Evolutionary conservation across 1,140 invertebrate species (phyloP), one percentile per base, ranked within the genome.

Genomic region (Drosophila willistoni): DNA sequence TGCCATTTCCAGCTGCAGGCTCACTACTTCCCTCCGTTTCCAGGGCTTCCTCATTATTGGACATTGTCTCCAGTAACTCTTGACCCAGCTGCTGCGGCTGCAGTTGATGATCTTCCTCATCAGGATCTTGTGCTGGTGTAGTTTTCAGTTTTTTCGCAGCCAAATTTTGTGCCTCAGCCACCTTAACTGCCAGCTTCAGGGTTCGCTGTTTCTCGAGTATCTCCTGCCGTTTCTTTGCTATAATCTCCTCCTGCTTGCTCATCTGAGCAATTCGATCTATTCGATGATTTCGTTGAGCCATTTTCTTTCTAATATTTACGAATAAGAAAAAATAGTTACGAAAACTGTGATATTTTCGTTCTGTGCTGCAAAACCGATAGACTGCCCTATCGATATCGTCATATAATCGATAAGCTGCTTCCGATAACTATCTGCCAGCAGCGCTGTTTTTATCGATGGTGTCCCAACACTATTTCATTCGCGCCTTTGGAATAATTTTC

Each of bases 201-300:
- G 93, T 93, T 68, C 94, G 93, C 92, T 95, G 91, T 81, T 95
- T 95, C 17, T 94, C 94, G 79, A 95, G 94, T 73, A 96, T 96
- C 86, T 96, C 95, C 62, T 93, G 92, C 60, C 95, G 96, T 77
- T 96, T 96, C 79, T 96, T 94, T 72, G 96, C 95, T 72, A 96
- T 96, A 71, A 96, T 93, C 91, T 96, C 94, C 83, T 96, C 95
- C 83, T 96, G 95, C 79, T 95, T 95, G 9, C 94, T 94, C 95
- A 91, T 91, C 44, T 91, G 90, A 36, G 90, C 90, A 65, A 91
- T 91, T 14, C 90, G 90, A 73, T 91, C 90, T 54, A 90, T 77
- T 7, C 90, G 77, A 56, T 84, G 75, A 77, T 89, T 89, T n/a
- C 90, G 83, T 71, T 90, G 90, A 17, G 90, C 73, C 90, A 91